phyloP scores from a whole-genome alignment of 2,888 invertebrate species.

The Chymomyza amoena region DNA sequence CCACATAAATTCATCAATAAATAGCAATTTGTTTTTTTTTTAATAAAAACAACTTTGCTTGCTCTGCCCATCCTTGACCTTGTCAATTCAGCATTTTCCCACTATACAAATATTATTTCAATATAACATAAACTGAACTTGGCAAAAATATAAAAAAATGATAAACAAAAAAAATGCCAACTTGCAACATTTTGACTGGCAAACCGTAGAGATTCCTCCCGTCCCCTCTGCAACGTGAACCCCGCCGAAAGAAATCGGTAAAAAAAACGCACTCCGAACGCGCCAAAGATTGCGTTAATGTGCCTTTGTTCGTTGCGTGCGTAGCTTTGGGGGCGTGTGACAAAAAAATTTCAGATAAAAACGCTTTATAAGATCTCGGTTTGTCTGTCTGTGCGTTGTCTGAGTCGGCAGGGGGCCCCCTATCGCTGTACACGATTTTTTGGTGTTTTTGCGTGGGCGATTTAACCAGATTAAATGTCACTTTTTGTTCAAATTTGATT shows the following conservation, averaged over 20 bases:
- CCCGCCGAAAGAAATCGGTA: not conserved
- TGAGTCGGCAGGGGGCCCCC: not conserved
- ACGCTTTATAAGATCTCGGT: not conserved
- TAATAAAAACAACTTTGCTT: constrained; percentile 9
- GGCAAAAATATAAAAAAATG: constrained; percentile 3
- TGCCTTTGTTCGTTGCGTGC: constrained; percentile 4
- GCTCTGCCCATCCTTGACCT: constrained; percentile 55
- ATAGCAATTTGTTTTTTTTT: not conserved
- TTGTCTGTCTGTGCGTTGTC: not conserved
- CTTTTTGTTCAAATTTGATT: constrained; percentile 34
- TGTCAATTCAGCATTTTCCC: constrained; percentile 52
- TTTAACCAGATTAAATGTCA: constrained; percentile 26
- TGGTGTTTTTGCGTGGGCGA: not conserved
- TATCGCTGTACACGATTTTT: not conserved
- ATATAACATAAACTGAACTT: constrained; percentile 1
- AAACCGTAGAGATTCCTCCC: not conserved
- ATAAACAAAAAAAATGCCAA: constrained; percentile 5
- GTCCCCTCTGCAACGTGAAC: not conserved
- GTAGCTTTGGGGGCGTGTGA: not conserved
- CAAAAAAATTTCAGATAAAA: not conserved
- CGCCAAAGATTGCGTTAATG: constrained; percentile 13
- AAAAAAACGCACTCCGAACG: not conserved
- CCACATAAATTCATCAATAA: not conserved
- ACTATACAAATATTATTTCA: constrained; percentile 36
- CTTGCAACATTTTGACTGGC: not conserved